Evolutionary conservation across 2,113 vertebrate genomes (phyloP), one percentile per base, ranked within the genome.

Genomic region (Bettongia penicillata): DNA sequence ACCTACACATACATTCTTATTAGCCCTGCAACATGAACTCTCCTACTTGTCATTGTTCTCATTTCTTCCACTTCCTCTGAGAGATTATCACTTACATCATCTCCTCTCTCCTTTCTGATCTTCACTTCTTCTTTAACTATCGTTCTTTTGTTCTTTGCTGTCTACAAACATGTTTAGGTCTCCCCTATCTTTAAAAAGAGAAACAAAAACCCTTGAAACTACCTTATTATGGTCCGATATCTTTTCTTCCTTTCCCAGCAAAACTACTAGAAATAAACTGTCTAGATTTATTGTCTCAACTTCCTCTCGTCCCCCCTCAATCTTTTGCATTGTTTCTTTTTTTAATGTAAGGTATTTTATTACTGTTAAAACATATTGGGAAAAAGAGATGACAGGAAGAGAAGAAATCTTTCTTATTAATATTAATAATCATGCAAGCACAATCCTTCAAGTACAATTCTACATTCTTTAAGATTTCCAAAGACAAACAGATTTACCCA

Each of bases 261-360:
- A 84, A 84, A 43, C 7, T 1, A 84, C 0, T 43, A 22, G 37
- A 84, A 84, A 84, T 43, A 84, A 84, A 23, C 68, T 84, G 19
- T 43, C 68, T 84, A 84, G n/a, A 84, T n/a, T 43, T 43, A 43
- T 43, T 84, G 11, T 43, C 19, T 43, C 37, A n/a, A 84, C 19
- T 84, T 84, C 68, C 6, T 84, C 68, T 43, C 6, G 22, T 84
- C n/a, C 37, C 68, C 16, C 5, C 19, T 43, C 3, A n/a, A 7
- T 77, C 37, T 11, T n/a, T 22, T 84, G n/a, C 23, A 23, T 2
- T 84, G 43, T 84, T 84, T n/a, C 14, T 53, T 61, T 57, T 68
- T 37, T 68, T 37, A 92, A 28, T 93, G 0, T 90, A 94, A 95
- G 61, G n/a, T 68, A 96, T 91, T 95, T 53, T 91, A 89, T 68